phyloP scores from a whole-genome alignment of 2,888 invertebrate species.

The Esperia sulphurella region DNA sequence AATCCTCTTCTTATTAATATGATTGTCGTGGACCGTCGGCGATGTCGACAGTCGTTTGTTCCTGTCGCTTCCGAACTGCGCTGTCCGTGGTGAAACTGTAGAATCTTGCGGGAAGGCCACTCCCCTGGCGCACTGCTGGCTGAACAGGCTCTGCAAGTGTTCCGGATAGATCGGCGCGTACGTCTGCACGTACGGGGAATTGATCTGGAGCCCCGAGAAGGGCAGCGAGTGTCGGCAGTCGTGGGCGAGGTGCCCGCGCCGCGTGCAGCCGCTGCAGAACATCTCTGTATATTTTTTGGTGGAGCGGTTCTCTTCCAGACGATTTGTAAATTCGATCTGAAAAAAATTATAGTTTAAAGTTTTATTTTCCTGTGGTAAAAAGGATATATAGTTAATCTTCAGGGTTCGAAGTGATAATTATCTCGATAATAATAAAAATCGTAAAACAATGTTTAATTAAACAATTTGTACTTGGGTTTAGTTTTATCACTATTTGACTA shows the following conservation, averaged over 20 bases:
- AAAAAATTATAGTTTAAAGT: conserved; percentile 6
- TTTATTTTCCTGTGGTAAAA: no score
- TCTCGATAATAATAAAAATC: no score
- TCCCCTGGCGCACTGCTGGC: background rate
- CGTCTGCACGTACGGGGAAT: conserved; percentile 53
- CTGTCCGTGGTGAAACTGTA: conserved; percentile 13
- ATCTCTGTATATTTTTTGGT: conserved; percentile 48
- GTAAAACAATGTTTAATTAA: no score
- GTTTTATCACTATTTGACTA: no score
- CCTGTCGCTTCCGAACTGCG: conserved; percentile 15
- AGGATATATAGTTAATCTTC: no score
- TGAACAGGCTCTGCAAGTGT: background rate
- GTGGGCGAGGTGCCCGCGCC: conserved; percentile 73
- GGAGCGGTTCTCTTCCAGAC: conserved; percentile 46
- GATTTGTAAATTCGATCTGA: conserved; percentile 66
- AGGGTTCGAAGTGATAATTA: no score
- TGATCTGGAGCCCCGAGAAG: conserved; percentile 61
- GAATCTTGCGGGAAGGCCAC: conserved; percentile 24
- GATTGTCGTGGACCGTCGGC: conserved; percentile 48
- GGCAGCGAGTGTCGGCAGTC: conserved; percentile 53
- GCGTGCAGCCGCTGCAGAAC: conserved; percentile 79
- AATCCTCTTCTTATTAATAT: conserved; percentile 49
- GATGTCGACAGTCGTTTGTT: conserved; percentile 64
- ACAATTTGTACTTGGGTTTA: no score
- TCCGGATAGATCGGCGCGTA: conserved; percentile 44